phyloP scores from a whole-genome alignment of 2,113 vertebrate genomes.

The Loxodonta africana region DNA sequence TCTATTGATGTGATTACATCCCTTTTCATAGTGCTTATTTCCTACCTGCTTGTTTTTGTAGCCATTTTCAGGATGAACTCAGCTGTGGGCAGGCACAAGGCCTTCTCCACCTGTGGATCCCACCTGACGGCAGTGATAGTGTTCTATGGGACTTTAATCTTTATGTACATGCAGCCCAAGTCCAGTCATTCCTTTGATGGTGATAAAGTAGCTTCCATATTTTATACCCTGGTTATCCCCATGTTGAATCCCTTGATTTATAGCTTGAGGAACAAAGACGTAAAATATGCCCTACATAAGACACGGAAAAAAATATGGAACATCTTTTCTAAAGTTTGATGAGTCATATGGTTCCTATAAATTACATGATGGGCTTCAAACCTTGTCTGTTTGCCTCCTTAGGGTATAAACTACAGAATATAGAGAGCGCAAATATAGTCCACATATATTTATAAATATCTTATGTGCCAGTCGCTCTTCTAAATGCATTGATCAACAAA shows the following conservation, averaged over 20 bases:
- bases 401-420: too few species aligned
- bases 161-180: conserved; percentile 47
- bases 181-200: conserved; percentile 54
- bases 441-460: neutral
- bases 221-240: conserved; percentile 68
- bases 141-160: neutral
- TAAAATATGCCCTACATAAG: conserved; percentile 15
- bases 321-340: neutral
- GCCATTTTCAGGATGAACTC: neutral
- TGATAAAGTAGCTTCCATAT: conserved; percentile 55
- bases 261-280: conserved; percentile 72
- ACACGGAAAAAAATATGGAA: neutral
- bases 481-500: neutral
- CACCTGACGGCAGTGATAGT: neutral
- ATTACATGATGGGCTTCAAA: neutral
- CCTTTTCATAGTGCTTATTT: conserved; percentile 12
- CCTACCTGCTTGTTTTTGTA: neutral
- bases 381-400: neutral
- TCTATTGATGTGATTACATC: conserved; percentile 27
- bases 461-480: neutral
- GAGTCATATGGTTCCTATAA: neutral
- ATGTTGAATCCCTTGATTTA: conserved; percentile 76
- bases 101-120: conserved; percentile 43
- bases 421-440: neutral
- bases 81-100: conserved; percentile 12